phyloP scores from a whole-genome alignment of 2,113 vertebrate genomes.

The Brevimyrus niger region DNA sequence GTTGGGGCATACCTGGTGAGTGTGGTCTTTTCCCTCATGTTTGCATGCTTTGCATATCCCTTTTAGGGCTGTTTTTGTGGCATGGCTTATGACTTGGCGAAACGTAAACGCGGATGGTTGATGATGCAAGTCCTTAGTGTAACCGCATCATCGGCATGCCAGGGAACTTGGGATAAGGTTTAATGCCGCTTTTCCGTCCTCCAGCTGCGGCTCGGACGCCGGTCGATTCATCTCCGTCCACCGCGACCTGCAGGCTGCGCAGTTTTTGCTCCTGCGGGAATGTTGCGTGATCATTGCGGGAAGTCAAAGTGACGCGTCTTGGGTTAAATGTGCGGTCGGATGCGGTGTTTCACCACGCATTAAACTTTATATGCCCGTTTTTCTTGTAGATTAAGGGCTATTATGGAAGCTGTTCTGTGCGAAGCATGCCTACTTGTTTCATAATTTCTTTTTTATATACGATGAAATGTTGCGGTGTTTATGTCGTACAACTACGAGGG shows the following conservation, averaged over 20 bases:
- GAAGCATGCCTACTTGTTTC: neutral
- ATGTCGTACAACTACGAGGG: neutral
- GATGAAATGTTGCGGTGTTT: neutral
- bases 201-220: neutral
- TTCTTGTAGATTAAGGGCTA: neutral
- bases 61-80: neutral
- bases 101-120: constrained; percentile 10
- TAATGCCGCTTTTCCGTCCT: neutral
- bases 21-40: constrained; percentile 22
- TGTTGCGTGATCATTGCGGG: neutral
- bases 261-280: neutral
- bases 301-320: neutral
- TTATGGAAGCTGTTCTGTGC: neutral
- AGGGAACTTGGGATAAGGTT: neutral
- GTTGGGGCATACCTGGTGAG: constrained; percentile 98
- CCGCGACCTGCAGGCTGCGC: constrained; percentile 7
- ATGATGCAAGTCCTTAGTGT: neutral
- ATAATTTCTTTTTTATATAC: neutral
- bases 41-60: neutral
- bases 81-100: neutral
- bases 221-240: neutral
- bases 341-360: neutral
- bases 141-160: neutral
- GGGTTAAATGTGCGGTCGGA: neutral
- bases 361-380: neutral